These are phyloP conservation scores for Nyctibius grandis DNA, from an alignment of 2,797 vertebrate species.

Conservation along the genomic window DNA sequence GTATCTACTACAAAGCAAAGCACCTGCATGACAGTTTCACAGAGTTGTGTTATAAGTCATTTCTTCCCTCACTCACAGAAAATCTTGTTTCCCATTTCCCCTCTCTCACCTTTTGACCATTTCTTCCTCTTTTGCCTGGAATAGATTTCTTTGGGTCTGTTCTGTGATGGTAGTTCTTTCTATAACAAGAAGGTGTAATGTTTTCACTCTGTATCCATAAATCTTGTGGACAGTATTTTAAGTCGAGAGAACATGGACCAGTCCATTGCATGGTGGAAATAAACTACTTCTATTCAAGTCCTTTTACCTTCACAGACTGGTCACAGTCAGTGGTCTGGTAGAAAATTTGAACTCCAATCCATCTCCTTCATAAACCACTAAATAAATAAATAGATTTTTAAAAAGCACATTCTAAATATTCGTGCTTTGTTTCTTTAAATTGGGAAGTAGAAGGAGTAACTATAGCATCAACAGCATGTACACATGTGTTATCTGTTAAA, in stretches of 20 bases:
- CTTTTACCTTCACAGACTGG: background rate
- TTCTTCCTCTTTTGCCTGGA: conserved; percentile 10
- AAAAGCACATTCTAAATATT: background rate
- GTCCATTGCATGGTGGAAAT: background rate
- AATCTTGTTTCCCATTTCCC: background rate
- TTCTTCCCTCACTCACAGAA: background rate
- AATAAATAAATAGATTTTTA: background rate
- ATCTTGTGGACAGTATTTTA: background rate
- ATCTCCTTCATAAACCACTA: background rate
- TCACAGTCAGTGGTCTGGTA: background rate
- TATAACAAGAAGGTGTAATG: background rate
- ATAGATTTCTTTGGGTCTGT: background rate
- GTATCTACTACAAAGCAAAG: background rate
- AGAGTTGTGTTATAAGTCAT: background rate
- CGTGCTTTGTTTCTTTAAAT: conserved; percentile 41
- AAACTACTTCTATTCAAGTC: background rate
- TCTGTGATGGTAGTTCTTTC: background rate
- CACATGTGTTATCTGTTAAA: conserved; percentile 65
- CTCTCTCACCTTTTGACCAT: background rate
- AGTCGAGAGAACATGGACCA: background rate
- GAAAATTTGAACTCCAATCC: background rate
- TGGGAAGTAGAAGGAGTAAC: conserved; percentile 5
- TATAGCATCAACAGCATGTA: conserved; percentile 26
- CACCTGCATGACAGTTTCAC: background rate
- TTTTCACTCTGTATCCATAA: background rate